Conservation (phyloP, 2,888 invertebrate genomes). For the Agriotes lineatus region DNA sequence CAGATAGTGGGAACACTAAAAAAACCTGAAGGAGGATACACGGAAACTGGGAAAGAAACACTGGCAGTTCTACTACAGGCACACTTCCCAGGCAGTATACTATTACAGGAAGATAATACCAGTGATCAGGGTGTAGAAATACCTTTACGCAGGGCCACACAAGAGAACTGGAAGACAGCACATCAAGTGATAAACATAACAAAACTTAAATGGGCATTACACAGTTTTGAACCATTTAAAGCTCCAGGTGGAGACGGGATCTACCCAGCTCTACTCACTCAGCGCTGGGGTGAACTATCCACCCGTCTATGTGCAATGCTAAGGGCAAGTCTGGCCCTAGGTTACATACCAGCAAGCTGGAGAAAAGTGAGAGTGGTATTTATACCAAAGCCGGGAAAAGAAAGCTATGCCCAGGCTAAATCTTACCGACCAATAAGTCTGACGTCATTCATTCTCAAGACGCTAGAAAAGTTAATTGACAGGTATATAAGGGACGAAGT, state of each 20-base stretch:
- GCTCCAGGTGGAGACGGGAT: neutral
- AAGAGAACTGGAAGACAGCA: neutral
- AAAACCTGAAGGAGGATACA: neutral
- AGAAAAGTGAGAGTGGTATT: neutral
- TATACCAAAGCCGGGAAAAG: neutral
- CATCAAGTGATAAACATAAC: neutral
- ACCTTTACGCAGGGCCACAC: neutral
- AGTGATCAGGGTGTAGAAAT: neutral
- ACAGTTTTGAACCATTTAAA: neutral
- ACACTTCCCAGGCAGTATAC: neutral
- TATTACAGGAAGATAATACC: neutral
- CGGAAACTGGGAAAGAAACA: neutral
- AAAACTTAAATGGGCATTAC: neutral
- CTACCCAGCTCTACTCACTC: too few species aligned
- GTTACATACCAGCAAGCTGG: neutral
- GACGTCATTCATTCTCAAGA: neutral
- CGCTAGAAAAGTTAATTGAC: too few species aligned
- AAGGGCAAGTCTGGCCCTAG: neutral
- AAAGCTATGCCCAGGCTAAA: neutral
- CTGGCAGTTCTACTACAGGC: neutral
- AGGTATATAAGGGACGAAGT: neutral
- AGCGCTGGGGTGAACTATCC: too few species aligned
- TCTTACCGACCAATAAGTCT: neutral
- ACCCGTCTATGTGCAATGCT: neutral
- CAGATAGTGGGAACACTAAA: neutral